Evolutionary conservation across 2,888 invertebrate genomes (phyloP), one percentile per base, ranked within the genome.

Genomic region (Sphecodes monilicornis): DNA sequence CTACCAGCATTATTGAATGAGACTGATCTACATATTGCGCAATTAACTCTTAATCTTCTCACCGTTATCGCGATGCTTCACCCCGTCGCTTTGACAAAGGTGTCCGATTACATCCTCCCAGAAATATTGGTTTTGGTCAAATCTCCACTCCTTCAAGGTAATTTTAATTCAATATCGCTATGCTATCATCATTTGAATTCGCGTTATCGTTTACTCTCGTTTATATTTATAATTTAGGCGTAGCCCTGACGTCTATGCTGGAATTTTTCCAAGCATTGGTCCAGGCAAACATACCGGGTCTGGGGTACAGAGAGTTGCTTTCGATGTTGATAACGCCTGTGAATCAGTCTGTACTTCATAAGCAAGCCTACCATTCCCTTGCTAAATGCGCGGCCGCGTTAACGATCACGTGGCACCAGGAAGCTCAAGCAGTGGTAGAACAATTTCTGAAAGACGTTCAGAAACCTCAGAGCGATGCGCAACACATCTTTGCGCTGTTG

Each of bases 351-450:
- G 86, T 80, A 16, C 93, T 96, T 81, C 96, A 96, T 88, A 96
- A 96, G 86, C 96, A 97, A 95, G 99, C 99, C 29, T 99, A 98
- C 95, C 98, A 99, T 95, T 99, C 99, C 39, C 96, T 99, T 91
- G 99, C 99, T 10, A 99, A 99, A 95, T 99, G 99, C 95, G 98
- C 99, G 77, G 99, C 99, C 10, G 98, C 98, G 0, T 96, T 99
- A 78, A 98, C 98, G 22, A 97, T 98, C 76, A 97, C 97, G 72
- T 97, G 97, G 93, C 96, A 96, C 6, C 95, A 96, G 57, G 97
- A 97, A 92, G 97, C 97, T 2, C 95, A 97, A 36, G 96, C 96
- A 26, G 96, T 97, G 69, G 97, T 97, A 32, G 96, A 96, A 68
- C 96, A 96, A 91, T 96, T 97, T 89, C 96, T 98, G 88, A 96